Percentiles rank a stretch among this genome's conserved stretches.
phyloP scores from a whole-genome alignment of 2,113 vertebrate genomes.

The Calidris pugnax region DNA sequence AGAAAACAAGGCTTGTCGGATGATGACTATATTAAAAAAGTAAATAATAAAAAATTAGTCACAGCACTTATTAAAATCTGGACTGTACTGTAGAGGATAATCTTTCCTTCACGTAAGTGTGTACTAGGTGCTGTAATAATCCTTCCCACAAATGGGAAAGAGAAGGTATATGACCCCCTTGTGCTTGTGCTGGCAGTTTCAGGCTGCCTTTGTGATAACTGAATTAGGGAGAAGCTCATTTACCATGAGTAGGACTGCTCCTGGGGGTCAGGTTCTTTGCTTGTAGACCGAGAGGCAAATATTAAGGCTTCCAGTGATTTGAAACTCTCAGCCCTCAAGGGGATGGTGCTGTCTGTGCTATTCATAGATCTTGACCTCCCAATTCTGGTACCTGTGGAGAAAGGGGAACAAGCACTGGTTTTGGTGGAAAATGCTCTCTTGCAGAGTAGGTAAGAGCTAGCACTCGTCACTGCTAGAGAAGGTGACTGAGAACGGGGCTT shows the following conservation, averaged over 20 bases:
- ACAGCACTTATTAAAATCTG: neutral
- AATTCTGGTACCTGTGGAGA: neutral
- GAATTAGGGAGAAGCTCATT: neutral
- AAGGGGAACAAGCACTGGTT: neutral
- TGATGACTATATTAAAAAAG: neutral
- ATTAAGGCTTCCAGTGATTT: neutral
- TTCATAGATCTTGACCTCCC: neutral
- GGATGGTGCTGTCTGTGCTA: neutral
- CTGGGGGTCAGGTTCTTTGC: neutral
- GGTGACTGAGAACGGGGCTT: neutral
- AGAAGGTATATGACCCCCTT: neutral
- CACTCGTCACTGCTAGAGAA: neutral
- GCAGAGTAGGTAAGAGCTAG: neutral
- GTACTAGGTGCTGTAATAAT: neutral
- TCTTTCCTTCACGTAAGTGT: neutral
- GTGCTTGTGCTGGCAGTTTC: neutral
- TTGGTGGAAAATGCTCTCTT: neutral
- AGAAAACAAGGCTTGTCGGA: neutral
- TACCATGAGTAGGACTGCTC: neutral
- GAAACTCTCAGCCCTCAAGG: neutral
- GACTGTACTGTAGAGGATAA: neutral
- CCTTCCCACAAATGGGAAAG: neutral
- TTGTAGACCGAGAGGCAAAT: neutral
- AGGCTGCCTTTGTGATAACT: neutral
- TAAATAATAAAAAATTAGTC: neutral